phyloP scores from a whole-genome alignment of 2,888 invertebrate species.

The Eueremaeus valkanovi region DNA sequence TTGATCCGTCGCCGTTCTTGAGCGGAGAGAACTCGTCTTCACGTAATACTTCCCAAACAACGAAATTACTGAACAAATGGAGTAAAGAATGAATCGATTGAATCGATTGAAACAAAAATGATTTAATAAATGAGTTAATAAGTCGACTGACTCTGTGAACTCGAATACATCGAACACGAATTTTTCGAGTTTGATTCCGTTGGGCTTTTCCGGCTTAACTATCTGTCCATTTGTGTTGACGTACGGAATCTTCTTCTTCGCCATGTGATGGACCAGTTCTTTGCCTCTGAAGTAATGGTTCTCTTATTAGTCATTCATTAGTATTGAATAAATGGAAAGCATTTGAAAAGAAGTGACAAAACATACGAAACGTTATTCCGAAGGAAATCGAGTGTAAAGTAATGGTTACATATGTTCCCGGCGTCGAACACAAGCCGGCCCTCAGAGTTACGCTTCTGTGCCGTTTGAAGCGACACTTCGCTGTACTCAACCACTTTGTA shows the following conservation, averaged over 20 bases:
- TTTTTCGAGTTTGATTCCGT: constrained; percentile 98
- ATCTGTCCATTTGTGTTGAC: constrained; percentile 67
- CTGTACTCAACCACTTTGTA: constrained; percentile 94
- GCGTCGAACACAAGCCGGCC: constrained; percentile 84
- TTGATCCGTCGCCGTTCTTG: constrained; percentile 83
- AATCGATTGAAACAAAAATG: constrained; percentile 31
- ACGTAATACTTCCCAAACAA: constrained; percentile 84
- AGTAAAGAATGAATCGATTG: neutral
- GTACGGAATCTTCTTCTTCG: constrained; percentile 93
- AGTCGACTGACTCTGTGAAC: constrained; percentile 65
- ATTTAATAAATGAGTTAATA: neutral
- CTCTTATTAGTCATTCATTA: too few species aligned
- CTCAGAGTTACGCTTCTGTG: constrained; percentile 66
- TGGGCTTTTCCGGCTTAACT: constrained; percentile 72
- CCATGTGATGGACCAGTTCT: constrained; percentile 85
- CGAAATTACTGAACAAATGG: constrained; percentile 59
- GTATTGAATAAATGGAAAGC: neutral
- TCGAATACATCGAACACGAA: constrained; percentile 99
- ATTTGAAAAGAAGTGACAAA: constrained; percentile 4
- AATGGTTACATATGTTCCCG: constrained; percentile 98
- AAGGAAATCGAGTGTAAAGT: constrained; percentile 83
- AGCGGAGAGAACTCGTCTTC: constrained; percentile 94
- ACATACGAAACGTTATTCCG: constrained; percentile 63
- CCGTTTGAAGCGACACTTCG: constrained; percentile 82
- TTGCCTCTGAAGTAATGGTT: constrained; percentile 57